Base-by-base conservation (phyloP, 2,113 vertebrate genomes). In the Pollachius pollachius region DNA sequence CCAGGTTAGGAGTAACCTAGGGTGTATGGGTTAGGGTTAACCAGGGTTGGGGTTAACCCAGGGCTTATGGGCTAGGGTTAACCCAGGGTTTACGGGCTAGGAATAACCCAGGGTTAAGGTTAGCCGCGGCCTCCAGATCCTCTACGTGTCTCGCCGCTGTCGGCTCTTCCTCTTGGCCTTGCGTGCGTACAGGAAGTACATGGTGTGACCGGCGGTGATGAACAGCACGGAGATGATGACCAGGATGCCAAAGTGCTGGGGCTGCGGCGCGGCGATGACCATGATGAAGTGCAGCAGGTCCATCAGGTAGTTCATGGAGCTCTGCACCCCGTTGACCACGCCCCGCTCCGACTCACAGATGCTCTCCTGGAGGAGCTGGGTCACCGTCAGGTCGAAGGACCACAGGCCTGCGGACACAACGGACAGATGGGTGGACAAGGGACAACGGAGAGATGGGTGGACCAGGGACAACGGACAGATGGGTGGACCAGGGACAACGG, bases 251-350 rank as follows among this genome's bases (percentile, higher is more conserved):
- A 89, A 91, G 83, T 91, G 88, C 68, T 93, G 91, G 0, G 75
- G 91, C 81, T 91, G 83, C 2, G 88, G 87, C 62, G 88, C 89
- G 2, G 91, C 85, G 75, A 93, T 90, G 75, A 93, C 85, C 64
- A 89, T 90, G 41, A 91, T 77, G 68, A 93, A 94, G 87, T 88
- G 91, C 61, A 91, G 88, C 52, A 94, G 83, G 69, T 93, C 92
- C 91, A 91, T 93, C 76, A 94, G 85, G 81, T 92, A 92, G 73
- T 94, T 93, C 90, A 94, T 91, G 8, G 94, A 94, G 81, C 92
- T 93, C 83, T 94, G 93, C 62, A 94, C 84, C 1, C 91, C 84
- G 0, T 92, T 94, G 3, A 94, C 90, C 30, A 93, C 81, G 1
- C 93, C 92, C 57, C 83, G 52, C 75, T 94, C 90, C 0, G 84